Evolutionary conservation across 2,113 vertebrate species (phyloP), one percentile per base, ranked within the genome.

Genomic region (Probosciger aterrimus): DNA sequence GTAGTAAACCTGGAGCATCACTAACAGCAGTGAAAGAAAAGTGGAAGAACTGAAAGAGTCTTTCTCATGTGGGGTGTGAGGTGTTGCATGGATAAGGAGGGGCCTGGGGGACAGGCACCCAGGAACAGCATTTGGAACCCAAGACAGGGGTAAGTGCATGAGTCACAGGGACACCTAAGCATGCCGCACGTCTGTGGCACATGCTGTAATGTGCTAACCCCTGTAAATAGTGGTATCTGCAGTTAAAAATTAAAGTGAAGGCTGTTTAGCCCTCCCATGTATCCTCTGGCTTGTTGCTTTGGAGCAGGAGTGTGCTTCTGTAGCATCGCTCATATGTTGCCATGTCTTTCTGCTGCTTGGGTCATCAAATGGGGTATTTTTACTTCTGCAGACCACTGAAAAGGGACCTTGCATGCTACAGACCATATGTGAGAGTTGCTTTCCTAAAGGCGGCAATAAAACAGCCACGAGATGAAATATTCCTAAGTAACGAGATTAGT

Each of bases 401-500:
- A 86, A 84, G 28, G 43, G 83, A 57, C 81, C 80, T 93, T 15
- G 7, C 77, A 53, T 0, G 8, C 69, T 49, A 39, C 44, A 77
- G 82, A 50, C 75, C 59, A 49, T 75, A 82, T 47, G 47, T 64
- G 88, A 92, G 69, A 83, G 57, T 4, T 59, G 73, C 70, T 91
- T 76, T 93, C 69, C 69, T 73, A 79, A 88, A 89, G 2, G 28
- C 73, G 46, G 83, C 65, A 64, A 86, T 75, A 94, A 94, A 94
- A 86, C 77, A 78, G 55, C 67, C 69, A 20, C 2, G 27, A 78
- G 65, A 90, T 68, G 28, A 93, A 91, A 92, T 94, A 92, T 95
- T 89, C 70, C 59, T 47, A 76, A 95, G 79, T 70, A 92, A 86
- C 67, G 73, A 88, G 88, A 95, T 94, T 88, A 95, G 90, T 65